Evolutionary conservation across 2,888 invertebrate genomes (phyloP).

Genomic region (Ophioninae sp.): DNA sequence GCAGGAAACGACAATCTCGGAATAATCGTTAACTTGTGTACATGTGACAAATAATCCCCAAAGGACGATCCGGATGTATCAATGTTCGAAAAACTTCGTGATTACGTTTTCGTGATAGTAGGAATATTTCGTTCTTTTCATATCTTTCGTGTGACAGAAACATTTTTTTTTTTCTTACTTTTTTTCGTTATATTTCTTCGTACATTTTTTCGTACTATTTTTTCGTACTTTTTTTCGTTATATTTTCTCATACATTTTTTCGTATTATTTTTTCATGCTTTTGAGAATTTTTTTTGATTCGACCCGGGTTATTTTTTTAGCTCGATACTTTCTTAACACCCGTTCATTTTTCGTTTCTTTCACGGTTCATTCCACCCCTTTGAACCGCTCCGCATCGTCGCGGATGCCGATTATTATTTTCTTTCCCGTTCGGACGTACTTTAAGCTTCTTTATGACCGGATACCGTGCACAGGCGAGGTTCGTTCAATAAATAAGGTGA

Average conservation of each 20-base stretch:
- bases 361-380: constrained; percentile 49
- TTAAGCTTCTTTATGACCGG: constrained; percentile 39
- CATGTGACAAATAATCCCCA: neutral
- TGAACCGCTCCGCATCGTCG: constrained; percentile 38
- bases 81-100: too few species aligned
- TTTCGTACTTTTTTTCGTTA: too few species aligned
- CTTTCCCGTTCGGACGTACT: constrained; percentile 7
- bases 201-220: too few species aligned
- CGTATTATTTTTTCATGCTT: too few species aligned
- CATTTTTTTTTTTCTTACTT: too few species aligned
- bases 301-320: constrained; percentile 15
- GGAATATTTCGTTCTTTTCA: too few species aligned
- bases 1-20: constrained; percentile 21
- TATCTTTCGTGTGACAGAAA: too few species aligned
- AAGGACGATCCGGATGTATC: neutral
- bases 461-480: constrained; percentile 21
- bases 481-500: neutral
- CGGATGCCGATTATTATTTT: constrained; percentile 52
- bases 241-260: too few species aligned
- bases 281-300: constrained; percentile 27
- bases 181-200: too few species aligned
- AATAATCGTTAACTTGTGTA: constrained; percentile 23
- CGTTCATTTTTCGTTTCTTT: neutral
- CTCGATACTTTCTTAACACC: constrained; percentile 23
- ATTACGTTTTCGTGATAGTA: too few species aligned